Conservation (phyloP, 1,140 invertebrate species). For the Euura saliciscinereae region DNA sequence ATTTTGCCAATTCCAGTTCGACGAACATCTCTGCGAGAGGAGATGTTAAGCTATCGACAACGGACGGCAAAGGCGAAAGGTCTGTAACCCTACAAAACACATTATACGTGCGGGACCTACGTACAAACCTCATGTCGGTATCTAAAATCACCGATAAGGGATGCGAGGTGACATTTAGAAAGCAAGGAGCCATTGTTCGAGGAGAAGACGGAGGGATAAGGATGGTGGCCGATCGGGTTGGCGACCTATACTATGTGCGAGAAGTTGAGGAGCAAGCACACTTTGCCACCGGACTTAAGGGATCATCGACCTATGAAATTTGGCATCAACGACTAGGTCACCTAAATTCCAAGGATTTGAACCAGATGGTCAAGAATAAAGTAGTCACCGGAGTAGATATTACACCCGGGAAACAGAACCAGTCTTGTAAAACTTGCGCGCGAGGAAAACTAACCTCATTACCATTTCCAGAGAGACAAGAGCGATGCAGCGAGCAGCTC, state of each 20-base stretch:
- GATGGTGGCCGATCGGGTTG: slow-evolving; percentile 15
- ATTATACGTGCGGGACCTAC: slow-evolving; percentile 33
- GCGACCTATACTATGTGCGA: slow-evolving; percentile 20
- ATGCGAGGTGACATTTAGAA: slow-evolving; percentile 20
- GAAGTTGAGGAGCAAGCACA: neutral
- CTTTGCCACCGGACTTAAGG: neutral
- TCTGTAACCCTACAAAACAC: slow-evolving; percentile 26
- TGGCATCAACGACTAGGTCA: slow-evolving; percentile 27
- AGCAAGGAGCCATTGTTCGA: slow-evolving; percentile 8
- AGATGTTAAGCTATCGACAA: slow-evolving; percentile 13
- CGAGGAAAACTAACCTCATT: too few species aligned
- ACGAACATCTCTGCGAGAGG: slow-evolving; percentile 17
- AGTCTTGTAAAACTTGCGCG: too few species aligned
- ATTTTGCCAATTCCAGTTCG: slow-evolving; percentile 20
- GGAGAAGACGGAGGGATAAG: neutral
- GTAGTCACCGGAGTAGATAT: neutral
- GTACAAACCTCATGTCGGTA: slow-evolving; percentile 33
- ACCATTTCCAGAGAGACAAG: too few species aligned
- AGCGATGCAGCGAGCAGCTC: too few species aligned
- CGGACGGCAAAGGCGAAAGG: neutral
- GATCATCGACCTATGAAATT: neutral
- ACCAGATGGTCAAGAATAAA: slow-evolving; percentile 2
- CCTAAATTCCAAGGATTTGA: slow-evolving; percentile 22
- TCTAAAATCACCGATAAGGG: too few species aligned
- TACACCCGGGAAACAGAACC: too few species aligned